Evolutionary conservation across 2,888 invertebrate species (phyloP).

Genomic region (Chelonus formosanus): DNA sequence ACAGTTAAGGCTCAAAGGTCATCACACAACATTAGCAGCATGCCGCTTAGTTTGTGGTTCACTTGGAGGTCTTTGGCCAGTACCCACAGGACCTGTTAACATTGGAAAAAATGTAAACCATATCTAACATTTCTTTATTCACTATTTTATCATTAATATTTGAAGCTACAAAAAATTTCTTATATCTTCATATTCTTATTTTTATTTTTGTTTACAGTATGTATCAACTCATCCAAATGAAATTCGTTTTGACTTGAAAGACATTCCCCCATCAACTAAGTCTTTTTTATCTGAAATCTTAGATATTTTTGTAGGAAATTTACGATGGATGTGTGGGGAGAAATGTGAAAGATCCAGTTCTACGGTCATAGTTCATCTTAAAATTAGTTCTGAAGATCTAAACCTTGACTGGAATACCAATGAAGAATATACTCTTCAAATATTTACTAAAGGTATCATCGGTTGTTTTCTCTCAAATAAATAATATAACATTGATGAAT

Average conservation of each 20-base stretch:
- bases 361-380: slow-evolving; percentile 70
- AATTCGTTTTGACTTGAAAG: slow-evolving; percentile 32
- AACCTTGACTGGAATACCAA: slow-evolving; percentile 74
- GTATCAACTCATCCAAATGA: slow-evolving; percentile 36
- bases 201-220: slow-evolving; percentile 34
- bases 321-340: slow-evolving; percentile 71
- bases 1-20: slow-evolving; percentile 30
- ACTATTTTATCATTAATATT: too few relatives aligned
- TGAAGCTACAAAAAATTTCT: too few relatives aligned
- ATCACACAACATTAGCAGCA: slow-evolving; percentile 48
- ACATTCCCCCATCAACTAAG: slow-evolving; percentile 58
- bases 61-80: slow-evolving; percentile 51
- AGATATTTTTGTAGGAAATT: slow-evolving; percentile 68
- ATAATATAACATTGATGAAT: too few relatives aligned
- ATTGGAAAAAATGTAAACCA: slow-evolving; percentile 46
- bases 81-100: slow-evolving; percentile 46
- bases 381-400: slow-evolving; percentile 66
- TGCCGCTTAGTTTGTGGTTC: slow-evolving; percentile 51
- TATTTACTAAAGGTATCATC: slow-evolving; percentile 68
- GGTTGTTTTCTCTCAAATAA: too few relatives aligned
- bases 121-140: too few relatives aligned
- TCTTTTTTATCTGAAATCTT: slow-evolving; percentile 69
- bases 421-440: slow-evolving; percentile 74
- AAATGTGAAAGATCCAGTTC: slow-evolving; percentile 66
- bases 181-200: not conserved